Evolutionary conservation across 1,140 invertebrate genomes (phyloP).

Genomic region (Drosophila ercepeae): DNA sequence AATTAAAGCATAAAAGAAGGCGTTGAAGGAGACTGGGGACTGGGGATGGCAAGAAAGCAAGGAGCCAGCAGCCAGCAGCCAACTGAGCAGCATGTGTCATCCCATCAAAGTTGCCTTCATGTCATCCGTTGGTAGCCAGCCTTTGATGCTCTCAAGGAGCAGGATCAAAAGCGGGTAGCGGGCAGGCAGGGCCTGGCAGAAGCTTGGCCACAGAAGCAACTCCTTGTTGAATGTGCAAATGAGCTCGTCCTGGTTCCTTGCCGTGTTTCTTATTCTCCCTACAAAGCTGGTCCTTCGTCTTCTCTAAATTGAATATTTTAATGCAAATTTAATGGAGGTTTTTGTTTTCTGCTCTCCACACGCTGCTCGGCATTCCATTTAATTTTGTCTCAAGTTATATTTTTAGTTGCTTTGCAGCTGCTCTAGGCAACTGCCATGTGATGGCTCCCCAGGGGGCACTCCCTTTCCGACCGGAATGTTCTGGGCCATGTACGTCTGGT

Average conservation of each 20-base stretch:
- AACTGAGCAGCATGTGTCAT: slow-evolving; percentile 67
- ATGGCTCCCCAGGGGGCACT: slow-evolving; percentile 41
- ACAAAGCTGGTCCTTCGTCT: slow-evolving; percentile 3
- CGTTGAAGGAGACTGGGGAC: slow-evolving; percentile 23
- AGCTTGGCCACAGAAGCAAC: slow-evolving; percentile 50
- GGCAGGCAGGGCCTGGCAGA: not conserved
- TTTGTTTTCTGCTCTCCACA: slow-evolving; percentile 38
- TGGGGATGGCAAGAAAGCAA: not conserved
- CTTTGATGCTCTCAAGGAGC: slow-evolving; percentile 56
- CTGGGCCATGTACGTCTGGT: slow-evolving; percentile 19
- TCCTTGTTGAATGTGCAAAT: slow-evolving; percentile 55
- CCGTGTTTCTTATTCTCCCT: not conserved
- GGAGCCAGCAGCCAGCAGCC: slow-evolving; percentile 30
- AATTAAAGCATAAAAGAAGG: slow-evolving; percentile 76
- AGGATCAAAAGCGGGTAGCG: not conserved
- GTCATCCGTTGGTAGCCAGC: slow-evolving; percentile 35
- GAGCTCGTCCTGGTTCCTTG: slow-evolving; percentile 43
- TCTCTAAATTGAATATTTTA: slow-evolving; percentile 74
- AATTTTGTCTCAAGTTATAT: slow-evolving; percentile 58
- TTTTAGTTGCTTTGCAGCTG: slow-evolving; percentile 20
- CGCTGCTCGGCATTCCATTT: slow-evolving; percentile 50
- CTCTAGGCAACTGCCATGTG: slow-evolving; percentile 7
- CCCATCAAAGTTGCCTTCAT: slow-evolving; percentile 57
- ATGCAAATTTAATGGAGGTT: slow-evolving; percentile 75
- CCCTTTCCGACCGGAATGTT: slow-evolving; percentile 20